phyloP scores from a whole-genome alignment of 2,113 vertebrate species.

The Trichechus manatus region DNA sequence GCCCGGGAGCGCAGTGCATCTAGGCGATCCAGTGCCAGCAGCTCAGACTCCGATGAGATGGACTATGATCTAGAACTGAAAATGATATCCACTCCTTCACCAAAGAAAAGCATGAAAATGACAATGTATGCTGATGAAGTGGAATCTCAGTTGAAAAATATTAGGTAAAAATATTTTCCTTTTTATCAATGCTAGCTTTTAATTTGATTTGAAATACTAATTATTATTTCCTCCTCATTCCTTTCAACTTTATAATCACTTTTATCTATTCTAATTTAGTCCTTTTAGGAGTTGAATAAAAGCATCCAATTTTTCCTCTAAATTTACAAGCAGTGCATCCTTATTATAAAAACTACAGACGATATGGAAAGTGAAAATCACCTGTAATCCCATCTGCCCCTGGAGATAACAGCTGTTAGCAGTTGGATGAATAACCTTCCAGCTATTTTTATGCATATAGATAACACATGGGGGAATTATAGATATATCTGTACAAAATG shows the following conservation, averaged over 20 bases:
- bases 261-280: constrained; percentile 48
- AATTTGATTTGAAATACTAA: constrained; percentile 55
- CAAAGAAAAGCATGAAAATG: constrained; percentile 99
- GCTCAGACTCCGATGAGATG: constrained; percentile 98
- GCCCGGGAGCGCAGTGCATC: constrained; percentile 83
- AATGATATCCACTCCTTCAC: constrained; percentile 99
- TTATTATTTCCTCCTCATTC: not conserved
- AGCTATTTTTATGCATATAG: not conserved
- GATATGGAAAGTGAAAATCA: constrained; percentile 20
- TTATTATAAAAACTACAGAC: constrained; percentile 36
- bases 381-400: not conserved
- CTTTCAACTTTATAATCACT: constrained; percentile 10
- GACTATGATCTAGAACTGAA: constrained; percentile 99
- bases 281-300: constrained; percentile 41
- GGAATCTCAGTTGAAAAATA: constrained; percentile 94
- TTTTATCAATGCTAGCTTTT: constrained; percentile 53
- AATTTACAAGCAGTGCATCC: not conserved
- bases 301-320: not conserved
- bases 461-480: not conserved
- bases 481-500: not conserved
- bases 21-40: constrained; percentile 86
- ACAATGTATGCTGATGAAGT: constrained; percentile 99
- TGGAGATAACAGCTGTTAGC: not conserved
- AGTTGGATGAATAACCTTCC: not conserved
- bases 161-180: constrained; percentile 89